These are phyloP conservation scores for Lathronympha strigana DNA, from an alignment of 2,888 invertebrate species.

Conservation along the genomic window DNA sequence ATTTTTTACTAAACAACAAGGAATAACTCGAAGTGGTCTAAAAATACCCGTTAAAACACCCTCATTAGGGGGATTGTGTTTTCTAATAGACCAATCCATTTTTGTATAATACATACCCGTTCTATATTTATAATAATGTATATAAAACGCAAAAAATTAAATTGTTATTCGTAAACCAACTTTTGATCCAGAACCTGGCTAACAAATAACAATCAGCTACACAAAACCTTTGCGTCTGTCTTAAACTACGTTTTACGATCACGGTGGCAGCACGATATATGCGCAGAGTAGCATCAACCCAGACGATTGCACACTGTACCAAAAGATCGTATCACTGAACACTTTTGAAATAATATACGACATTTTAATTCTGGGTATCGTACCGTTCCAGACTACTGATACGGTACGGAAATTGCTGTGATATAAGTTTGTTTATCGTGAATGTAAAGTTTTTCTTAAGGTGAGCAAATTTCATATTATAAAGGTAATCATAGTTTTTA, in stretches of 20 bases:
- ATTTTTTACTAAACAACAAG: too few relatives aligned
- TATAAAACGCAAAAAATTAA: too few relatives aligned
- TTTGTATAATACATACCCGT: too few relatives aligned
- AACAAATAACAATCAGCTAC: not conserved
- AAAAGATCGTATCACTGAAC: not conserved
- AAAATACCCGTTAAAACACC: too few relatives aligned
- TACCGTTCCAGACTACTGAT: not conserved
- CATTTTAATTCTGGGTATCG: not conserved
- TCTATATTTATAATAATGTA: too few relatives aligned
- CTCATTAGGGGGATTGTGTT: too few relatives aligned
- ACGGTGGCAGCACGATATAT: constrained; percentile 10
- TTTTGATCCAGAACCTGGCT: not conserved
- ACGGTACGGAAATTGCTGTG: not conserved
- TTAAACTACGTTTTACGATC: constrained; percentile 21
- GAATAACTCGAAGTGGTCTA: too few relatives aligned
- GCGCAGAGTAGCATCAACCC: constrained; percentile 2
- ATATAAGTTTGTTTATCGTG: not conserved
- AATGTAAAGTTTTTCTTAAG: too few relatives aligned
- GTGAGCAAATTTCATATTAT: too few relatives aligned
- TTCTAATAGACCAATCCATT: too few relatives aligned
- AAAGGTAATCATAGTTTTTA: too few relatives aligned
- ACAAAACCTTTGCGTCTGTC: not conserved
- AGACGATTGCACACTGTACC: not conserved
- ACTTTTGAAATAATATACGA: not conserved
- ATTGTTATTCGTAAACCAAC: too few relatives aligned